phyloP scores from a whole-genome alignment of 1,140 invertebrate genomes.

The Homarus americanus region DNA sequence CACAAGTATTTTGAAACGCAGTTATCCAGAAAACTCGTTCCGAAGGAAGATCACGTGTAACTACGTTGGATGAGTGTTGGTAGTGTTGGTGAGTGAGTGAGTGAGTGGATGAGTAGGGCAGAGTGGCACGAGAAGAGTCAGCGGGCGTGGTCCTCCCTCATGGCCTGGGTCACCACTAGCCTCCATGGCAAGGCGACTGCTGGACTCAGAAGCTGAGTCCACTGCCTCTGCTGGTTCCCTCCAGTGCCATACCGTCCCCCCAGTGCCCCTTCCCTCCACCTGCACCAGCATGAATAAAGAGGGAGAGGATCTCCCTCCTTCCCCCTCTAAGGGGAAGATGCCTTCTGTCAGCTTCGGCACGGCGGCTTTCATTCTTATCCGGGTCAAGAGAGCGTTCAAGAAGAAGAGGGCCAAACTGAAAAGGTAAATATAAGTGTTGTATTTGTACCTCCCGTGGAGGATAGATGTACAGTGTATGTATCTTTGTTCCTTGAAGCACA shows the following conservation, averaged over 20 bases:
- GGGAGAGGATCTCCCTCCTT: slow-evolving; percentile 28
- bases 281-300: slow-evolving; percentile 62
- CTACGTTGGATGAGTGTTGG: no score
- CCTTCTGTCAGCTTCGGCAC: slow-evolving; percentile 73
- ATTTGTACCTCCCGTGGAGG: no score
- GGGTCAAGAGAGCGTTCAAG: slow-evolving; percentile 92
- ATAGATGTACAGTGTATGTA: no score
- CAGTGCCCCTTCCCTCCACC: slow-evolving; percentile 1
- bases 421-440: slow-evolving; percentile 82
- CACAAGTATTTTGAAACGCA: no score
- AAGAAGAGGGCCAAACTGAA: slow-evolving; percentile 93
- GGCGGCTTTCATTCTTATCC: slow-evolving; percentile 90
- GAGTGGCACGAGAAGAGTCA: neutral
- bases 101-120: neutral
- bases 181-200: neutral
- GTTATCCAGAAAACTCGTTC: no score
- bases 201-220: neutral
- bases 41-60: no score
- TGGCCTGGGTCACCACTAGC: neutral
- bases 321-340: slow-evolving; percentile 55
- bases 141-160: neutral
- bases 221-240: neutral
- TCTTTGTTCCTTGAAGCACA: no score
- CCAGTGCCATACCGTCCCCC: neutral
- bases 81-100: no score